Evolutionary conservation across 2,113 vertebrate species (phyloP).

Genomic region (Plestiodon gilberti): DNA sequence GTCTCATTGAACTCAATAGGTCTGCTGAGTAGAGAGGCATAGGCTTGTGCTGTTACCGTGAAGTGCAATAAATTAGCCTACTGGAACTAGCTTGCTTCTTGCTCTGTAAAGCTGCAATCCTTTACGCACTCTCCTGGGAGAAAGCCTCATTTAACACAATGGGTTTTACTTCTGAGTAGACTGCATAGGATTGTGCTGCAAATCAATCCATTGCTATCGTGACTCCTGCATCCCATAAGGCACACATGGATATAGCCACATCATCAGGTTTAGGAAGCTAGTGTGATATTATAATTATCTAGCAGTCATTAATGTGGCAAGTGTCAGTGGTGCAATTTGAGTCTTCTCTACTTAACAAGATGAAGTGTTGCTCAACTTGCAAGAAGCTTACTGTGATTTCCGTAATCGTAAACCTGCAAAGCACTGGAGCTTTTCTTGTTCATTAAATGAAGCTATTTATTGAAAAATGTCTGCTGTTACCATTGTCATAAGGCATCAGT

Average conservation of each 20-base stretch:
- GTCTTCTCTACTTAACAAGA: constrained; percentile 39
- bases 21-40: too few species aligned
- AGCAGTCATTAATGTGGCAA: constrained; percentile 54
- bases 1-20: too few species aligned
- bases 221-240: neutral
- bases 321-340: constrained; percentile 45
- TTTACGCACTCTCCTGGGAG: too few species aligned
- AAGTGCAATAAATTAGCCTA: neutral
- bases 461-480: neutral
- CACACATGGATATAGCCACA: neutral
- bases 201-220: too few species aligned
- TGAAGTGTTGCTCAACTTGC: constrained; percentile 41
- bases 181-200: too few species aligned
- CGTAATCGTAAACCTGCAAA: constrained; percentile 5
- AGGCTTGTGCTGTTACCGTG: too few species aligned
- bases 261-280: constrained; percentile 46
- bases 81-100: neutral
- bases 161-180: too few species aligned
- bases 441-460: neutral
- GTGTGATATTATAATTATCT: constrained; percentile 57
- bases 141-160: too few species aligned
- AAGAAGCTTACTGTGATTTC: constrained; percentile 40
- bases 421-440: neutral
- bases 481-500: neutral
- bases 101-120: neutral